Base-by-base conservation (phyloP, 2,888 invertebrate species). In the Sminthurinus aureus region DNA sequence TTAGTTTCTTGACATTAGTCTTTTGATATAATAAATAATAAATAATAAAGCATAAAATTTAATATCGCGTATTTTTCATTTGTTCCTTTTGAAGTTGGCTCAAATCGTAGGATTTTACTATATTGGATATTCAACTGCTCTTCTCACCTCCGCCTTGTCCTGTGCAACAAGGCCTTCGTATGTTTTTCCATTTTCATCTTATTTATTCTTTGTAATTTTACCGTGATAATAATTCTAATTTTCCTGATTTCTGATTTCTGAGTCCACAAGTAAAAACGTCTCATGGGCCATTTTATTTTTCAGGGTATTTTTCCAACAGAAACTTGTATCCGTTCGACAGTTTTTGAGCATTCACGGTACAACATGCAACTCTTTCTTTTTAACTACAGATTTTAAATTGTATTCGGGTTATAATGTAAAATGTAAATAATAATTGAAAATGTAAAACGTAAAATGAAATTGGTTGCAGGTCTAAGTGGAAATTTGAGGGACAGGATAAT, bases 71-170 rank as follows among this genome's bases (percentile, higher is more conserved):
- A n/a, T n/a, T n/a, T n/a, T n/a, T n/a, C n/a, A n/a, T n/a, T n/a
- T n/a, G n/a, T n/a, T n/a, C n/a, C n/a, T n/a, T n/a, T n/a, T n/a
- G n/a, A n/a, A n/a, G 15, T n/a, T 80, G 11, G 85, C 85, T 64
- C 81, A 85, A 79, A 69, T 88, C 0, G 1, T 86, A 51, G 86
- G 87, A 18, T 87, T 88, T 58, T 85, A 77, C 69, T 80, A 87
- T 4, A 85, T 85, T 77, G 88, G 88, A 22, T 88, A 88, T 74
- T 88, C 85, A 75, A 88, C 87, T 1, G 80, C 87, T 13, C 50
- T 86, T 0, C 85, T 88, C 0, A 87, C 87, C 0, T 87, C 88
- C 9, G 87, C 88, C 0, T 79, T 88, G 0, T 86, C 86, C 0
- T 88, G 88, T 71, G 79, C 81, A 6, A 85, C 87, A 12, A 24